phyloP scores from a whole-genome alignment of 2,888 invertebrate genomes.

The Thecocarcelia acutangulata region DNA sequence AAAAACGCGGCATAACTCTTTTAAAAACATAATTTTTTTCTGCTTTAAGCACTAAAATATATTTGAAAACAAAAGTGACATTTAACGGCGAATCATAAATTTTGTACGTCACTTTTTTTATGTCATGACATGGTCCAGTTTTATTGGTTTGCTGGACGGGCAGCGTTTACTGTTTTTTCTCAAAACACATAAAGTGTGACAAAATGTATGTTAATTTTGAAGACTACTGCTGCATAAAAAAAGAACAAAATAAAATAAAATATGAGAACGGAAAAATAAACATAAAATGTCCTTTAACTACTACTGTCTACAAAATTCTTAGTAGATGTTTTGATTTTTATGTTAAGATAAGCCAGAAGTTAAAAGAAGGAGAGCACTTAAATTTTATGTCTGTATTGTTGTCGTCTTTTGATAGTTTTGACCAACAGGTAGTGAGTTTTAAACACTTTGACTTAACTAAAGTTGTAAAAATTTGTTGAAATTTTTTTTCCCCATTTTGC shows the following conservation, averaged over 20 bases:
- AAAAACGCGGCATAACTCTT: conserved; percentile 23
- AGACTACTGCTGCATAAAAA: neutral
- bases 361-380: neutral
- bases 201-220: conserved; percentile 62
- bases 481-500: neutral
- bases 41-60: neutral
- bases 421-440: conserved; percentile 45
- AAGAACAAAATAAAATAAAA: neutral
- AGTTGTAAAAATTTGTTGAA: too few species aligned
- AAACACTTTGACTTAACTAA: neutral
- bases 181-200: conserved; percentile 26
- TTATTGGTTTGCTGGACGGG: conserved; percentile 21
- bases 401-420: neutral
- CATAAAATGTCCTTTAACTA: conserved; percentile 58
- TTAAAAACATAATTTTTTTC: conserved; percentile 28
- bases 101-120: conserved; percentile 47
- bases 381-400: too few species aligned
- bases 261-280: conserved; percentile 3
- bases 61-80: conserved; percentile 75
- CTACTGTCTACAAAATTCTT: conserved; percentile 52
- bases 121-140: conserved; percentile 59
- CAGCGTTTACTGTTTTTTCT: neutral
- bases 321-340: conserved; percentile 61
- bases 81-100: conserved; percentile 78
- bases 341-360: conserved; percentile 57